Base-by-base conservation (phyloP, 2,888 invertebrate species). In the Phasia obesa region DNA sequence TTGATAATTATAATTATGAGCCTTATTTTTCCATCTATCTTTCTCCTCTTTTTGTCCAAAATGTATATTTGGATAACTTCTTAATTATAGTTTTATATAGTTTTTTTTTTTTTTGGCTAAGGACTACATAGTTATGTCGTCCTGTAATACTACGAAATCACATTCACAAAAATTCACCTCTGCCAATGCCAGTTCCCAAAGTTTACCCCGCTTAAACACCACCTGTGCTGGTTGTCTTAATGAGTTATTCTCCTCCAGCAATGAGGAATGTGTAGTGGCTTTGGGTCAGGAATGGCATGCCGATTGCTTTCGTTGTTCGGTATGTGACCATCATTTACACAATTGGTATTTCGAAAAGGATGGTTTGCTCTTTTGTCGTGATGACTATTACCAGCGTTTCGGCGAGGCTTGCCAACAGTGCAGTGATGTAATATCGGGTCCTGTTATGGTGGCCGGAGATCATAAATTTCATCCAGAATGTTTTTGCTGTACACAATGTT, bases 391-490 rank as follows among this genome's bases (percentile, higher is more conserved):
- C 95, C 93, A 95, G 9, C 94, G 95, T 75, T 98, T 95, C 90
- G 97, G 97, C 0, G 97, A 97, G 91, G 94, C 95, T 71, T 98
- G 98, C 88, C 97, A 97, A 88, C 95, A 97, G 88, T 98, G 98
- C 91, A 94, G 94, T 78, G 86, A 89, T 55, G 88, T 91, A 2
- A 92, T 91, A 57, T 91, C 97, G 0, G 98, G 98, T 0, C 97
- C 98, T 27, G 97, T 97, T 85, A 98, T 98, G 98, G 95, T 97
- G 84, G 98, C 98, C 23, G 98, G 98, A 35, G 97, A 97, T 88
- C 97, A 97, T 92, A 97, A 97, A 91, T 98, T 97, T 92, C 98
- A 98, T 92, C 97, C 98, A 55, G 98, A 98, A 93, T 98, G 98
- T 92, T 98, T 98, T 92, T 95, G 96, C 88, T 98, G 98, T 90